Evolutionary conservation across 2,797 vertebrate species (phyloP), one percentile per base, ranked within the genome.

Genomic region (Delichon dasypus): DNA sequence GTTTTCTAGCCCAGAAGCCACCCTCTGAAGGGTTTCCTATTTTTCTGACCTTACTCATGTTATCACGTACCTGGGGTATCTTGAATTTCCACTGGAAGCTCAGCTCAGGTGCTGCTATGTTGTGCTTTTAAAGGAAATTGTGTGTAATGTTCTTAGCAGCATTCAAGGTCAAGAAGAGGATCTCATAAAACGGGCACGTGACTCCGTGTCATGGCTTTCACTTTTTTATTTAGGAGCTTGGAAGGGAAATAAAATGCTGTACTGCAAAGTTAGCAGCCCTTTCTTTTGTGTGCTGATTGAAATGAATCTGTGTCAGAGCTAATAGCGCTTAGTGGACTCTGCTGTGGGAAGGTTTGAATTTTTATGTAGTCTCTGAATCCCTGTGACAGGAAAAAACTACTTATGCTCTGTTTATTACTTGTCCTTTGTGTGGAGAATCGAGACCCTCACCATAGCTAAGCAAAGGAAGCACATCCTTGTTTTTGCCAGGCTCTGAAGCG

Each of bases 191-290:
- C 4, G 3, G 12, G 14, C n/a, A 14, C 21, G 22, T 78, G 61
- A 36, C 44, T 62, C 50, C 14, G 0, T 61, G 26, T 45, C 76
- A 10, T 1, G 5, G 23, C 67, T 95, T 83, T 83, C 86, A 25
- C 66, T 95, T 93, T 77, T 77, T 93, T 45, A n/a, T 84, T 90
- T 76, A 26, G n/a, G 51, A 51, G 60, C 51, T 67, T 36, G 83
- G 55, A 42, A 53, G 61, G 67, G 68, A 45, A 58, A 18, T 71
- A 19, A 92, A 92, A 45, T 17, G 23, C 45, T 67, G 58, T 58
- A 0, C 57, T 51, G 38, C 51, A 25, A 13, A 40, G 27, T 40
- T 54, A 48, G 48, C 65, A 48, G 4, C 20, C 6, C 29, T 54
- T 60, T 51, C 4, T 30, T 89, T 30, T 42, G 29, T 58, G 26